Conservation (phyloP, 2,797 vertebrate genomes). For the Megaceryle alcyon region DNA sequence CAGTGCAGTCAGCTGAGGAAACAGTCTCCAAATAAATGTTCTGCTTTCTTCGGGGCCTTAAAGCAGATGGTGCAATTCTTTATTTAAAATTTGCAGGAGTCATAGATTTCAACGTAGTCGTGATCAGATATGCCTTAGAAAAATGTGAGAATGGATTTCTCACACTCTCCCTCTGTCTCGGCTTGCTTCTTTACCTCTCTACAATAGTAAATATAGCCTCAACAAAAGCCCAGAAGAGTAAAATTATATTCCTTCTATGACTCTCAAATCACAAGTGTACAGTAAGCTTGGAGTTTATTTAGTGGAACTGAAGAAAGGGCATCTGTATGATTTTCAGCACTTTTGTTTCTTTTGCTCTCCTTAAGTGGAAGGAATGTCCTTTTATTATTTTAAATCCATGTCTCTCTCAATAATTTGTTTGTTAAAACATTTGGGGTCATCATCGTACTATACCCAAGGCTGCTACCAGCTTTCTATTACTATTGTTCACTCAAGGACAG, state of each 20-base stretch:
- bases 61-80: constrained; percentile 48
- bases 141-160: neutral
- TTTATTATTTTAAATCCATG: neutral
- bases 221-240: neutral
- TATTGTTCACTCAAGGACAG: neutral
- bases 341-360: neutral
- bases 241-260: neutral
- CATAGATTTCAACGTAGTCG: neutral
- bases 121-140: neutral
- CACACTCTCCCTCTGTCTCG: neutral
- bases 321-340: neutral
- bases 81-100: constrained; percentile 53
- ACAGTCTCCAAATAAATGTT: neutral
- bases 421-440: neutral
- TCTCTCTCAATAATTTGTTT: neutral
- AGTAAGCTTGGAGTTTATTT: neutral
- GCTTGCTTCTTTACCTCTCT: neutral
- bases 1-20: neutral
- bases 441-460: neutral
- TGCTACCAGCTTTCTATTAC: neutral
- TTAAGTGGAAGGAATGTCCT: neutral
- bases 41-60: neutral
- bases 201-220: neutral
- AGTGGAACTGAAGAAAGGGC: neutral
- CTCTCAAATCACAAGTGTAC: neutral